Evolutionary conservation across 2,888 invertebrate species (phyloP), one percentile per base, ranked within the genome.

Genomic region (Hermaeophaga mercurialis): DNA sequence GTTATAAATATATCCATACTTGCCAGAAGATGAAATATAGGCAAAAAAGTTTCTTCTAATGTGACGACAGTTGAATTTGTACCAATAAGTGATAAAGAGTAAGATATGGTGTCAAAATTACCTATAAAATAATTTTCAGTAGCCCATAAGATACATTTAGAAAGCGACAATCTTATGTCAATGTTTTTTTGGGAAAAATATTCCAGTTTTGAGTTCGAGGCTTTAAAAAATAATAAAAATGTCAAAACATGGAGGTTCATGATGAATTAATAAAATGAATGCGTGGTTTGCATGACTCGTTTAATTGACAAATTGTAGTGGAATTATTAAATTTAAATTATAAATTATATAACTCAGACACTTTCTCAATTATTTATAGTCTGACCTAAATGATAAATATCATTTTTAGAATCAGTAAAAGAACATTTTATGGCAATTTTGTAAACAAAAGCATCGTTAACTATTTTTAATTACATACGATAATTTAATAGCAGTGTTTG

Each of bases 131-230:
- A 52, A 7, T 39, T 26, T 38, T 54, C 39, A 2, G 39, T 41
- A 17, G 54, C 56, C 12, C 26, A 41, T 3, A 50, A 11, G 2
- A 61, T 28, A 28, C 61, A 61, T 33, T 56, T 50, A 5, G 49
- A 53, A 3, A 61, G 36, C 24, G 58, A 59, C 43, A 43, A n/a
- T 9, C 44, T n/a, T 5, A 44, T 12, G 19, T 53, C 39, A n/a
- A 53, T 41, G 5, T 53, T 17, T 14, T 43, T 18, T 31, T 15
- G 33, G 11, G 43, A 18, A 1, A 47, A 18, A 8, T 34, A 34
- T 26, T 47, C 14, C 3, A 57, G 6, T 38, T 53, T 48, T n/a
- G 41, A 41, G 3, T 41, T 22, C 4, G 24, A 39, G 11, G 24
- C 38, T 22, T 12, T 26, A 24, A 36, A 19, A 15, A 48, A 38